A percentile compares a stretch with the other conserved stretches of the same genome.
Evolutionary conservation across 2,888 invertebrate genomes (phyloP).

Genomic region (Lasioglossum villosulum): DNA sequence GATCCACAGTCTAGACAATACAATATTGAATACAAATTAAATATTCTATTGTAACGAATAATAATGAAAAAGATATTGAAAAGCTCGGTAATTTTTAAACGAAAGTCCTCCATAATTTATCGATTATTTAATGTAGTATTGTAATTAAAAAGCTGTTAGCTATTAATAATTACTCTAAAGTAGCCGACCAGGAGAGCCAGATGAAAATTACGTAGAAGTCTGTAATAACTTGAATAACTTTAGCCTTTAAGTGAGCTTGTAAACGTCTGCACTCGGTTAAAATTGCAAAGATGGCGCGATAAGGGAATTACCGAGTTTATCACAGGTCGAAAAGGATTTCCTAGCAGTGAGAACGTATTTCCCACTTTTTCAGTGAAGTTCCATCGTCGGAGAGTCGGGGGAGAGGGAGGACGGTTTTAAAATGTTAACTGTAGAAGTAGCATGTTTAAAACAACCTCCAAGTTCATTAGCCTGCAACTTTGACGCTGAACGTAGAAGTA

Average conservation of each 20-base stretch:
- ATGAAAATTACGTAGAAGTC: not conserved
- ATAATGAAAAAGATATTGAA: not conserved
- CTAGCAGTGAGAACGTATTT: not conserved
- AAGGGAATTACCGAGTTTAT: not conserved
- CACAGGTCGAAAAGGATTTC: not conserved
- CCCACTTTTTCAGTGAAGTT: not conserved
- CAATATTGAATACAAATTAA: not conserved
- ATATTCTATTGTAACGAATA: not conserved
- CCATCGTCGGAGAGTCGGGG: not conserved
- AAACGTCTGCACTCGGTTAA: not conserved
- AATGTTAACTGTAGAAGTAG: conserved; percentile 2
- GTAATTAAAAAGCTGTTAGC: not conserved
- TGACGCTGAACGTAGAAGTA: not conserved
- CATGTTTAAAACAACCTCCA: not conserved
- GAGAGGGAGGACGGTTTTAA: not conserved
- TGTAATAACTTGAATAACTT: conserved; percentile 6
- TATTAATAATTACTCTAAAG: not conserved
- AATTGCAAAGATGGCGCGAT: not conserved
- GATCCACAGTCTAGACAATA: too few species aligned
- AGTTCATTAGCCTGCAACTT: conserved; percentile 1
- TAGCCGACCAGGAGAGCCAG: not conserved
- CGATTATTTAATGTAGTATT: not conserved
- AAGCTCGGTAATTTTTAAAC: not conserved
- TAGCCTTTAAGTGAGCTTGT: not conserved
- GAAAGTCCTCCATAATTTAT: not conserved